Evolutionary conservation across 2,113 vertebrate genomes (phyloP).

Genomic region (Lathamus discolor): DNA sequence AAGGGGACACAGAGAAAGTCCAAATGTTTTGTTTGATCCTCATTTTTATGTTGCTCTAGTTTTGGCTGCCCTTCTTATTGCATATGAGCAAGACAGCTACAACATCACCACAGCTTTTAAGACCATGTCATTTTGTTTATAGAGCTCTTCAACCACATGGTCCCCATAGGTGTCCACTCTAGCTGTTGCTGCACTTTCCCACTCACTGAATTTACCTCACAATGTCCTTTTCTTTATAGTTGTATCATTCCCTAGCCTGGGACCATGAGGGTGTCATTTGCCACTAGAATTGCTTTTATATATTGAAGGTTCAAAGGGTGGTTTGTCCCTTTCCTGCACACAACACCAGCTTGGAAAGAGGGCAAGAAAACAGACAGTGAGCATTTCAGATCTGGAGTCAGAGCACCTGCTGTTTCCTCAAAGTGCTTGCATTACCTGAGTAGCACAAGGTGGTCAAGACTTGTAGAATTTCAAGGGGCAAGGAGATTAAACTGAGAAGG

Average conservation of each 20-base stretch:
- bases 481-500: background rate
- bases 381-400: background rate
- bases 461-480: background rate
- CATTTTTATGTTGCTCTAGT: background rate
- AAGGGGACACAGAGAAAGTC: background rate
- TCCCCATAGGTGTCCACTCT: constrained; percentile 15
- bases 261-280: constrained; percentile 3
- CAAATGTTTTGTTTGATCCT: constrained; percentile 18
- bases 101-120: background rate
- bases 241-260: background rate
- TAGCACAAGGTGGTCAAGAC: fast-evolving
- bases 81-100: background rate
- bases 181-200: constrained; percentile 38
- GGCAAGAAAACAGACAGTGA: background rate
- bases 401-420: background rate
- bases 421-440: background rate
- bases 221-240: constrained; percentile 17
- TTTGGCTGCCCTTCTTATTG: constrained; percentile 33
- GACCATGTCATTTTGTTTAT: constrained; percentile 11
- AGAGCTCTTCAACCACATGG: constrained; percentile 20
- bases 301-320: constrained; percentile 39
- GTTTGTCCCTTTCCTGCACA: constrained; percentile 9
- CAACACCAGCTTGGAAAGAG: background rate
- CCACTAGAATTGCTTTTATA: constrained; percentile 42
- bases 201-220: background rate